Percentiles rank a stretch among this genome's conserved stretches.
These are phyloP conservation scores for Lacerta bilineata DNA, from an alignment of 2,797 vertebrate species.

Conservation along the genomic window DNA sequence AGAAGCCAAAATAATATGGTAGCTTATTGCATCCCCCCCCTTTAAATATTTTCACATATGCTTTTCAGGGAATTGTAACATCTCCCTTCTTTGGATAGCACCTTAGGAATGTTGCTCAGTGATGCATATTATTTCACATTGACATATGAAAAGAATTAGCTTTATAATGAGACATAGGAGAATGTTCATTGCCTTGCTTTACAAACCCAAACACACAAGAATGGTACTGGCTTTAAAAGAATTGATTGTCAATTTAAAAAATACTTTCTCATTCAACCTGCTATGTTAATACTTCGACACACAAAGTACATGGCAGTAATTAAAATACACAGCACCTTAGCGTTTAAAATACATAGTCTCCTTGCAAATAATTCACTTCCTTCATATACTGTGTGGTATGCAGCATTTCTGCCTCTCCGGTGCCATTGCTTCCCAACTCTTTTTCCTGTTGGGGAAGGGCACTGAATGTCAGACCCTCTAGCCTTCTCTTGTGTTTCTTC, in stretches of 20 bases:
- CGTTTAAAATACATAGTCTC: background rate
- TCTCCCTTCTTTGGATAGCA: background rate
- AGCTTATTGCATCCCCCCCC: background rate
- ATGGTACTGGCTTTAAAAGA: conserved; percentile 9
- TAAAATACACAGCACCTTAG: conserved; percentile 22
- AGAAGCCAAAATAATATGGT: background rate
- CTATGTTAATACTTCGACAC: background rate
- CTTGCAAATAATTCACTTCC: conserved; percentile 13
- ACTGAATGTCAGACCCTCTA: background rate
- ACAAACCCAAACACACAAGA: background rate
- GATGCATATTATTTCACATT: background rate
- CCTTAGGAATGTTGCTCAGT: conserved; percentile 20
- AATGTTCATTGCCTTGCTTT: conserved; percentile 5
- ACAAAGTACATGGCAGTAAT: conserved; percentile 13
- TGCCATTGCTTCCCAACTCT: background rate
- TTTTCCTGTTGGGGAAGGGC: background rate
- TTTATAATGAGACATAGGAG: conserved; percentile 8
- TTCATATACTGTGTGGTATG: background rate
- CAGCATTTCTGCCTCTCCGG: background rate
- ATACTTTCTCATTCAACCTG: conserved; percentile 15
- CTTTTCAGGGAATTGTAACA: background rate
- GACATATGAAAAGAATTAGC: conserved; percentile 30
- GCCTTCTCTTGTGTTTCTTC: background rate
- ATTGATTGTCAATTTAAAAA: background rate
- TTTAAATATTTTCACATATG: background rate